Base-by-base conservation (phyloP, 2,888 invertebrate species). In the Parelbella ahira region DNA sequence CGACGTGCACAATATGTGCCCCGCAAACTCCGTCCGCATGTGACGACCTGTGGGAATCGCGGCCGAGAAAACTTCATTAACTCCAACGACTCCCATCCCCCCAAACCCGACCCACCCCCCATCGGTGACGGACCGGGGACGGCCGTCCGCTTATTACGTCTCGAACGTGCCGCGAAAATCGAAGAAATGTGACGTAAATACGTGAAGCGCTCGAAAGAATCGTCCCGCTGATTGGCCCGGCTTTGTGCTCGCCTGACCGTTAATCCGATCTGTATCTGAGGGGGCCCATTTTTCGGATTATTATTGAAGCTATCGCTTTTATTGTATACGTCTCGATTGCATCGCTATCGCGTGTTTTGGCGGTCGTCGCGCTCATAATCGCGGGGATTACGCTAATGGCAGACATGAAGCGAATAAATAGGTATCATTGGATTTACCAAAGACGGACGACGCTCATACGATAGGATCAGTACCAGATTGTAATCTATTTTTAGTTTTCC, bases 31-130 rank as follows among this genome's bases (percentile, higher is more conserved):
- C 57, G 66, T 59, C 81, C 78, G 74, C 81, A 84, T 84, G 81
- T 86, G 84, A 83, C 84, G 87, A 87, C 88, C 88, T 78, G 86
- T 80, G 88, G 88, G 88, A 88, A 80, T 87, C 86, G 84, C 73
- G 73, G 62, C 71, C 69, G 81, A 82, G 86, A 83, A 88, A 88
- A 88, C 88, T 88, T 88, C 88, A 88, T 88, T 88, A 88, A 87
- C 84, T 81, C 79, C 72, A 68, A 70, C 78, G 72, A 71, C 71
- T 70, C 68, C 70, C 69, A 56, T 51, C 58, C 58, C 51, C 56
- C 58, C 21, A 12, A 5, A 5, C 53, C 56, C 45, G 42, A 28
- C 47, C 51, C 45, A 45, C 58, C 28, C 39, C 43, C 38, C 46
- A 10, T 49, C 60, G 57, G 54, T 66, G 63, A 75, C 73, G 81